Percentiles rank a stretch among this genome's conserved stretches.
phyloP scores from a whole-genome alignment of 1,140 invertebrate species.

The Monomorium pharaonis region DNA sequence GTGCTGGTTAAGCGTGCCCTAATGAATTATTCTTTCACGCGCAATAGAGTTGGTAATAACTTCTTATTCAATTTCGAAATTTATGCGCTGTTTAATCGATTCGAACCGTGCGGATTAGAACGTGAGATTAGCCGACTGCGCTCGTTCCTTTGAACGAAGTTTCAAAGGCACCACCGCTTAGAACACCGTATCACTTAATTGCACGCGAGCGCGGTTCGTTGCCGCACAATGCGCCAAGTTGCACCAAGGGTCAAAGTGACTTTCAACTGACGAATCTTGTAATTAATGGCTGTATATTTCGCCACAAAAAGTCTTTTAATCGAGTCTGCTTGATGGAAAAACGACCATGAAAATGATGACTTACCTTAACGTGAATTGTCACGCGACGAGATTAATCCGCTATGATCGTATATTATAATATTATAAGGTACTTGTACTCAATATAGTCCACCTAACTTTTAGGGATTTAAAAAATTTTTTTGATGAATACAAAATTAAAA shows the following conservation, averaged over 20 bases:
- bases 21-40: constrained; percentile 25
- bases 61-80: constrained; percentile 27
- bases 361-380: constrained; percentile 3
- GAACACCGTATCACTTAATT: constrained; percentile 54
- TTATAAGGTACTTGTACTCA: too few relatives aligned
- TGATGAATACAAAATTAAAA: too few relatives aligned
- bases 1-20: not conserved
- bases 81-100: constrained; percentile 32
- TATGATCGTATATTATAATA: not conserved
- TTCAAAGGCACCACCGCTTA: constrained; percentile 42
- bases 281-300: constrained; percentile 30
- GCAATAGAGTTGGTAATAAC: not conserved
- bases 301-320: constrained; percentile 24
- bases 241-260: constrained; percentile 45
- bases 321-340: constrained; percentile 4
- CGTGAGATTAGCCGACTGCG: not conserved
- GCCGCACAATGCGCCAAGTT: constrained; percentile 45
- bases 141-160: constrained; percentile 13
- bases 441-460: too few relatives aligned
- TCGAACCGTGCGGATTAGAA: constrained; percentile 15
- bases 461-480: too few relatives aligned
- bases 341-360: not conserved
- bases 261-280: constrained; percentile 48
- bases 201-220: constrained; percentile 39
- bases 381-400: not conserved